phyloP scores from a whole-genome alignment of 2,113 vertebrate species.

The Setophaga kirtlandii region DNA sequence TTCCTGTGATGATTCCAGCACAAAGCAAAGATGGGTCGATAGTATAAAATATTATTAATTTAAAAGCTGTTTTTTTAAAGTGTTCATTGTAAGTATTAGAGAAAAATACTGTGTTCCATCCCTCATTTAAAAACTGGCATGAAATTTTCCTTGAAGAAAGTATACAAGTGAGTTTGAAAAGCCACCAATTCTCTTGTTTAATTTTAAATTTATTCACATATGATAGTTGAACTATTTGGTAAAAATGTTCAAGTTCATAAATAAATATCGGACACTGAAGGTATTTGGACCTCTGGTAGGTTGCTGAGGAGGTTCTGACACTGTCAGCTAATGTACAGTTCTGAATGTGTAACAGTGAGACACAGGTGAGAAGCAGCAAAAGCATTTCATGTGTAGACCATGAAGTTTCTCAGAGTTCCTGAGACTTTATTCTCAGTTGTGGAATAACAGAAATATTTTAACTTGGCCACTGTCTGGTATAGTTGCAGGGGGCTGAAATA shows the following conservation, averaged over 20 bases:
- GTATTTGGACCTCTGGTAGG: constrained; percentile 25
- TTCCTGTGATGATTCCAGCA: constrained; percentile 96
- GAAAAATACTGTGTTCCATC: neutral
- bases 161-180: constrained; percentile 20
- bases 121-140: constrained; percentile 53
- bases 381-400: constrained; percentile 1
- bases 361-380: neutral
- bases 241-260: neutral
- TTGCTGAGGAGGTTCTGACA: constrained; percentile 16
- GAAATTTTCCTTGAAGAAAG: constrained; percentile 31
- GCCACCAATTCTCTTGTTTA: constrained; percentile 18
- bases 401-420: constrained; percentile 15
- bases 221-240: constrained; percentile 27
- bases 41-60: constrained; percentile 80
- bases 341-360: constrained; percentile 36
- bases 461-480: neutral
- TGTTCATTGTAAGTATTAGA: constrained; percentile 51
- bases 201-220: neutral
- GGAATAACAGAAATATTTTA: neutral
- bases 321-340: constrained; percentile 24
- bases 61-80: constrained; percentile 46
- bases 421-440: neutral
- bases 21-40: constrained; percentile 97
- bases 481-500: neutral
- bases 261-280: neutral